Evolutionary conservation across 2,888 invertebrate genomes (phyloP).

Genomic region (Synergus umbraculus): DNA sequence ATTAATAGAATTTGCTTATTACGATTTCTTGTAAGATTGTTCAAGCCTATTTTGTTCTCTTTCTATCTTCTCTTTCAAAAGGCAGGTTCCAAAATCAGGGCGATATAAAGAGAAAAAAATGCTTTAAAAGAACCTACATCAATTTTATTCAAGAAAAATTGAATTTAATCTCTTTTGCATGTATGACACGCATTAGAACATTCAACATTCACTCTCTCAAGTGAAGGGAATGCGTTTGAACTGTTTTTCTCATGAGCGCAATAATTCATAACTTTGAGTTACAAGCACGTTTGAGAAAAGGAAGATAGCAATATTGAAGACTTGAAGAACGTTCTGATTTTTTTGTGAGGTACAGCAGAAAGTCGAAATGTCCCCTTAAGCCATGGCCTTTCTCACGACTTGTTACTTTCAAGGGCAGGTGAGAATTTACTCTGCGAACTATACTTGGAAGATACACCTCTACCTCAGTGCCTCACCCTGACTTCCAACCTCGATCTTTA

Average conservation of each 20-base stretch:
- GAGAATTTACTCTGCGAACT: constrained; percentile 38
- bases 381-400: constrained; percentile 41
- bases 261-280: constrained; percentile 40
- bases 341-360: constrained; percentile 29
- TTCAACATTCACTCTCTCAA: constrained; percentile 16
- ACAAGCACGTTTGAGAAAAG: constrained; percentile 34
- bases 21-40: neutral
- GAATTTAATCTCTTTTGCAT: neutral
- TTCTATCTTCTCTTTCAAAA: too few relatives aligned
- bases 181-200: neutral
- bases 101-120: too few relatives aligned
- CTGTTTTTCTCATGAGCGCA: constrained; percentile 38
- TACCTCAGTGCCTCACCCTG: constrained; percentile 5
- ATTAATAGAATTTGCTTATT: neutral
- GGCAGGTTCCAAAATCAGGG: too few relatives aligned
- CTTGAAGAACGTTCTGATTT: constrained; percentile 29
- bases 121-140: too few relatives aligned
- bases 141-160: too few relatives aligned
- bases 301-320: constrained; percentile 38
- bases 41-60: neutral
- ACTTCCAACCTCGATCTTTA: constrained; percentile 29
- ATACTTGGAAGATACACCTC: constrained; percentile 24
- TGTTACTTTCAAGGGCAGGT: constrained; percentile 42
- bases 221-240: constrained; percentile 36
- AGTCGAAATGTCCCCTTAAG: constrained; percentile 41